phyloP scores from a whole-genome alignment of 2,888 invertebrate species.

The Pimpla rufipes region DNA sequence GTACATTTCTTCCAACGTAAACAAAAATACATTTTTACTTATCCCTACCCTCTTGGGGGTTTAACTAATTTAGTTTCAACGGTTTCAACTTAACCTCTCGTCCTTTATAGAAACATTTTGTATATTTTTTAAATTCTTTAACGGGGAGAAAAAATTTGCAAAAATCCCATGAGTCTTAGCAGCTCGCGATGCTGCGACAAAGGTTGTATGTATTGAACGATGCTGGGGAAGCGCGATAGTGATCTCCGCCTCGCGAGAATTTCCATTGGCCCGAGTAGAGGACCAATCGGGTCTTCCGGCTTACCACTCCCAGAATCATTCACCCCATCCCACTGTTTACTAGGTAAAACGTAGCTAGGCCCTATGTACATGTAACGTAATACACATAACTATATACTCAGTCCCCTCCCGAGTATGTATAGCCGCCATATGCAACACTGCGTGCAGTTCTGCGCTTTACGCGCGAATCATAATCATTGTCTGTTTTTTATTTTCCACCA shows the following conservation, averaged over 20 bases:
- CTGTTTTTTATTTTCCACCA: no score
- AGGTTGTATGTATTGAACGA: slow-evolving; percentile 12
- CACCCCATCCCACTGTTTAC: slow-evolving; percentile 23
- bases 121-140: no score
- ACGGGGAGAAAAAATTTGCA: no score
- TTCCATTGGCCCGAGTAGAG: slow-evolving; percentile 70
- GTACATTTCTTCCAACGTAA: no score
- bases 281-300: slow-evolving; percentile 70
- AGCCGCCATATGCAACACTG: background rate
- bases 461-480: no score
- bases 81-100: no score
- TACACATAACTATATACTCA: background rate
- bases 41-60: no score
- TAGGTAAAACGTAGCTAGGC: background rate
- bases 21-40: no score
- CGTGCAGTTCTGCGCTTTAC: background rate
- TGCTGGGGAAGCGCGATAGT: slow-evolving; percentile 28
- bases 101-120: no score
- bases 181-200: slow-evolving; percentile 46
- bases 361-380: background rate
- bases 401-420: background rate
- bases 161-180: no score
- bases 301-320: slow-evolving; percentile 21
- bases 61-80: no score
- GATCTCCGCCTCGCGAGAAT: slow-evolving; percentile 68